Evolutionary conservation across 1,140 invertebrate genomes (phyloP).

Genomic region (Nylanderia fulva): DNA sequence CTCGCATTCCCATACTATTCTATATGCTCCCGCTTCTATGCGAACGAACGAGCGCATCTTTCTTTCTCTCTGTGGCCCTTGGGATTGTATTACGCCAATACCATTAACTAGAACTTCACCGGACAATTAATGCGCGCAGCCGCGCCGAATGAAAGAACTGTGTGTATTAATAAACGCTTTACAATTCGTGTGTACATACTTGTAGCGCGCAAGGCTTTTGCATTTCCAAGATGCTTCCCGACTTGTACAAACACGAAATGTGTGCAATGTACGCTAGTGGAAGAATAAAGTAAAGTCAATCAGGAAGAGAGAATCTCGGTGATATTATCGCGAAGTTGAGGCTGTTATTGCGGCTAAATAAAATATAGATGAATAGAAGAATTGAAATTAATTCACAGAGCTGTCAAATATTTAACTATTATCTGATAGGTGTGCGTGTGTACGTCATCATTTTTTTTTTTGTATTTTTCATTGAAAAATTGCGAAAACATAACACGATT

Average conservation of each 20-base stretch:
- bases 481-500: neutral
- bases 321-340: neutral
- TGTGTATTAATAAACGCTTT: conserved; percentile 61
- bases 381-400: neutral
- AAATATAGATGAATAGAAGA: neutral
- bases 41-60: conserved; percentile 1
- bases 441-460: no score
- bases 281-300: conserved; percentile 23
- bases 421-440: neutral
- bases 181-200: conserved; percentile 66
- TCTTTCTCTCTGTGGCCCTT: neutral
- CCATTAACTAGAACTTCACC: conserved; percentile 50
- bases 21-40: conserved; percentile 57
- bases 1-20: conserved; percentile 72
- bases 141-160: conserved; percentile 41
- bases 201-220: conserved; percentile 24
- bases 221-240: conserved; percentile 28
- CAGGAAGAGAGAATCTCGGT: neutral
- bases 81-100: neutral
- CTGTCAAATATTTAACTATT: conserved; percentile 4
- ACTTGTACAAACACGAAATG: conserved; percentile 37
- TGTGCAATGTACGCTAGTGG: neutral
- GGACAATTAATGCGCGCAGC: conserved; percentile 51
- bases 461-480: neutral
- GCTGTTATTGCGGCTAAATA: neutral